Conservation (phyloP, 2,888 invertebrate species). For the Platynereis dumerilii region DNA sequence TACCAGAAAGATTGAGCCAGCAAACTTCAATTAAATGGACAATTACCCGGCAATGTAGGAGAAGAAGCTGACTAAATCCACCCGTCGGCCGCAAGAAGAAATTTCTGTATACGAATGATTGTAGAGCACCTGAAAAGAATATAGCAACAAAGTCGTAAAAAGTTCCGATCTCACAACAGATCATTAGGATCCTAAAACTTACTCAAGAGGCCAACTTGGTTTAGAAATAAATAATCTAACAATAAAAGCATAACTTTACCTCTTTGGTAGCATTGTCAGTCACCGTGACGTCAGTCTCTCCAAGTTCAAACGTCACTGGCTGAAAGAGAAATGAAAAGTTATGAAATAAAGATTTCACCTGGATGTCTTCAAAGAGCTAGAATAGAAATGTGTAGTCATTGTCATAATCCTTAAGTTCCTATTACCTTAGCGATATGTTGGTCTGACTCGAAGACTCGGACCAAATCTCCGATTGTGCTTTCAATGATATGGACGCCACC, state of each 20-base stretch:
- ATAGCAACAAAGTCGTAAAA: neutral
- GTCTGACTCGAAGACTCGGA: too few species aligned
- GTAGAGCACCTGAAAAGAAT: slow-evolving; percentile 65
- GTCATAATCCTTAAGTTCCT: too few species aligned
- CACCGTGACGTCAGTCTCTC: slow-evolving; percentile 54
- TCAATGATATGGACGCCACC: slow-evolving; percentile 54
- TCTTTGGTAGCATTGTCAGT: slow-evolving; percentile 36
- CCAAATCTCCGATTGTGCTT: slow-evolving; percentile 45
- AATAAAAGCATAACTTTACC: slow-evolving; percentile 24
- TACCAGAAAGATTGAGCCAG: too few species aligned
- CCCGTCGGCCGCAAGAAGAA: slow-evolving; percentile 71
- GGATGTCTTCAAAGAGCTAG: too few species aligned
- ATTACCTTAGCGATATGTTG: too few species aligned
- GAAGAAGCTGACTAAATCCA: slow-evolving; percentile 68
- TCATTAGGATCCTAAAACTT: too few species aligned
- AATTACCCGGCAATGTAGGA: slow-evolving; percentile 72
- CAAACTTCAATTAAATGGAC: too few species aligned
- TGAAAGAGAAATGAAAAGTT: too few species aligned
- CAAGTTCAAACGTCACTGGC: slow-evolving; percentile 47
- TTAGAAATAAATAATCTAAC: too few species aligned
- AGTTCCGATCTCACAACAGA: neutral
- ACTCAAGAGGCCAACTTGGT: too few species aligned
- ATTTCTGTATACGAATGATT: slow-evolving; percentile 73
- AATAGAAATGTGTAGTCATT: too few species aligned
- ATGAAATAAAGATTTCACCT: too few species aligned